These are phyloP conservation scores for Cyrtorhinus lividipennis DNA, from an alignment of 1,140 invertebrate genomes.

Conservation along the genomic window DNA sequence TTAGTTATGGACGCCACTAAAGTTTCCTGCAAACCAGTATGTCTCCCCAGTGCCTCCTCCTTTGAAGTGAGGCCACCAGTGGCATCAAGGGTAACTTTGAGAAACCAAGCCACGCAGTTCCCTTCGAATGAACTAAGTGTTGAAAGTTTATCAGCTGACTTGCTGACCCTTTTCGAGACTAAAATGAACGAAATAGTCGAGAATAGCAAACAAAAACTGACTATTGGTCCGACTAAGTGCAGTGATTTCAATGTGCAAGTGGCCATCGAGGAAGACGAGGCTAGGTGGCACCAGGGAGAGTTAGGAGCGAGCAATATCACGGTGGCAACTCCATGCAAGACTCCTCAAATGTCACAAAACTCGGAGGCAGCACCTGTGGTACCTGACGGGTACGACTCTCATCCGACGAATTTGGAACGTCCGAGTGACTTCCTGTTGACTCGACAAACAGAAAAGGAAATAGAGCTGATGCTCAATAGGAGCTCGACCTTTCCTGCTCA, in stretches of 20 bases:
- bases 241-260: neutral
- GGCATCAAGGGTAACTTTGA: neutral
- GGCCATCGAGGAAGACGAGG: neutral
- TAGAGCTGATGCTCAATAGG: neutral
- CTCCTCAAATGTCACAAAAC: neutral
- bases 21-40: too few relatives aligned
- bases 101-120: neutral
- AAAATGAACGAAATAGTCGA: conserved; percentile 14
- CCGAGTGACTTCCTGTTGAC: neutral
- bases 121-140: neutral
- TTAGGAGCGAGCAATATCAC: too few relatives aligned
- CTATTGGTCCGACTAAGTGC: neutral
- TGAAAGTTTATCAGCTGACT: neutral
- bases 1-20: too few relatives aligned
- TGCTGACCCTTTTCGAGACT: conserved; percentile 3
- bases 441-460: neutral
- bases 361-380: too few relatives aligned
- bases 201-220: neutral
- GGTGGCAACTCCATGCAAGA: too few relatives aligned
- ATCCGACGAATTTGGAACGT: neutral
- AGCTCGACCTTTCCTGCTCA: neutral
- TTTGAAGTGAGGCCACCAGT: too few relatives aligned
- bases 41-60: too few relatives aligned
- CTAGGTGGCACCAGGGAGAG: too few relatives aligned
- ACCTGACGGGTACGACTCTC: neutral